Evolutionary conservation across 1,140 invertebrate species (phyloP).

Genomic region (Orius laevigatus): DNA sequence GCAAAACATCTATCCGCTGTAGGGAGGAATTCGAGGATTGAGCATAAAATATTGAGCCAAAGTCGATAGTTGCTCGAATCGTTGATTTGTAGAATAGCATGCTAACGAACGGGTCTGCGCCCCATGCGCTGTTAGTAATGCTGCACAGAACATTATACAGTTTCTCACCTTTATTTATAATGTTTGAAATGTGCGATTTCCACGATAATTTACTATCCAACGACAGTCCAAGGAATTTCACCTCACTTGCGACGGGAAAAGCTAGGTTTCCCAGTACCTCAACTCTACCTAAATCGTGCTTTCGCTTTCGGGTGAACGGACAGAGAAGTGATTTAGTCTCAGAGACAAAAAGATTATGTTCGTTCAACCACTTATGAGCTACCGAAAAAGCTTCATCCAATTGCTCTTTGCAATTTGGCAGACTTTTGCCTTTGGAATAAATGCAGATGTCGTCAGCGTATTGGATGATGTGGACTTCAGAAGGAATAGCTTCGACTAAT

Average conservation of each 20-base stretch:
- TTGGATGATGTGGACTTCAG: not conserved
- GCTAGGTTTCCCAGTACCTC: not conserved
- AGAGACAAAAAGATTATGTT: not conserved
- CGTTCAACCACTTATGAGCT: not conserved
- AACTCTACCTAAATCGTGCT: not conserved
- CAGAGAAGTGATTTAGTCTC: not conserved
- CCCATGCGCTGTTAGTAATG: not conserved
- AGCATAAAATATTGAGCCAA: not conserved
- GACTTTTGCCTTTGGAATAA: not conserved
- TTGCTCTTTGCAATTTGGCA: not conserved
- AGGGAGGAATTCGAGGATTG: not conserved
- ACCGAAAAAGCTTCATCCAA: not conserved
- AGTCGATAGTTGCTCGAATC: not conserved
- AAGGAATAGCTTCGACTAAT: not conserved
- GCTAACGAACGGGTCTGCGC: not conserved
- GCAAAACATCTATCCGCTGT: not conserved
- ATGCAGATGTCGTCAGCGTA: conserved; percentile 5
- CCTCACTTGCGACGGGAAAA: not conserved
- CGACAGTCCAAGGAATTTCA: not conserved
- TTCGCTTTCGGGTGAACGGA: not conserved
- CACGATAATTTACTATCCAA: not conserved
- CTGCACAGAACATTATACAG: not conserved
- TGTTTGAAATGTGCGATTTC: not conserved
- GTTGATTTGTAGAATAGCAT: not conserved
- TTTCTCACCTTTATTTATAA: not conserved